phyloP scores from a whole-genome alignment of 2,797 vertebrate genomes.

The Cyprinella venusta region DNA sequence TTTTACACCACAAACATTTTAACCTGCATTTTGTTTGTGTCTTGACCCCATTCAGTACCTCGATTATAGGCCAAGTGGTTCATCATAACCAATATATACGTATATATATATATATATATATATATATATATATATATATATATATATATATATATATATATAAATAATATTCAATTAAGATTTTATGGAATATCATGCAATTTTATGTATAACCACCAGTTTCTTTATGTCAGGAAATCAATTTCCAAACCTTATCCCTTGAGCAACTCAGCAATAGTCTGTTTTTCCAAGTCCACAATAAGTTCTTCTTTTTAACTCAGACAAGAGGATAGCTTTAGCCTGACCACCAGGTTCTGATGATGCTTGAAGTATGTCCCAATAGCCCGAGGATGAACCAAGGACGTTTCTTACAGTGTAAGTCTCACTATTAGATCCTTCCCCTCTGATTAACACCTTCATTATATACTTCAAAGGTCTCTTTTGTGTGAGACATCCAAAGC shows the following conservation, averaged over 20 bases:
- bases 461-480: conserved; percentile 56
- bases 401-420: conserved; percentile 32
- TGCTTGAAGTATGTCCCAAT: conserved; percentile 31
- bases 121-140: no score
- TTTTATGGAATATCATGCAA: no score
- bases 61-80: no score
- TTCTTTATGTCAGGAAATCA: background rate
- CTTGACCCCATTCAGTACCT: no score
- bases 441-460: conserved; percentile 55
- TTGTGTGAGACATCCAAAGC: conserved; percentile 56
- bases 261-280: conserved; percentile 9
- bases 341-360: conserved; percentile 26
- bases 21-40: no score
- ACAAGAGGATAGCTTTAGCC: conserved; percentile 28
- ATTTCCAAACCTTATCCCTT: background rate
- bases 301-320: conserved; percentile 33
- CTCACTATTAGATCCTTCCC: conserved; percentile 38
- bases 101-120: no score
- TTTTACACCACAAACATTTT: no score
- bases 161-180: no score
- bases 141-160: no score
- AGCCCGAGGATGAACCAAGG: conserved; percentile 34
- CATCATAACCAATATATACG: no score
- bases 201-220: background rate
- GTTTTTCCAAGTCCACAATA: conserved; percentile 29